Conservation (phyloP, 2,888 invertebrate genomes). For the Caenorhabditis wallacei region DNA sequence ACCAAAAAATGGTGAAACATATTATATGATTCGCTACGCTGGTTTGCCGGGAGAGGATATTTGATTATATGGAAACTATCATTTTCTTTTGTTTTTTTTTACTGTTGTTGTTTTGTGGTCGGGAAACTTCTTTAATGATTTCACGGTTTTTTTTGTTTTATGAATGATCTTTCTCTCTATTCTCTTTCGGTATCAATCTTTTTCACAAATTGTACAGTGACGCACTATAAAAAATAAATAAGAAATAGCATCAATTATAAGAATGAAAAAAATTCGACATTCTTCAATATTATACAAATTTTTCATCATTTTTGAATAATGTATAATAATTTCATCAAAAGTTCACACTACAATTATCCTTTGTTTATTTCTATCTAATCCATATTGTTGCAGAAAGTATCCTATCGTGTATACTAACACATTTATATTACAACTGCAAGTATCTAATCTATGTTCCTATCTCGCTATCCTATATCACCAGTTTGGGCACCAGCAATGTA, state of each 20-base stretch:
- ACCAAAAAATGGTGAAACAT: constrained; percentile 43
- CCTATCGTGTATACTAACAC: constrained; percentile 14
- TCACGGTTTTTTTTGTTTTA: neutral
- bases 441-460: neutral
- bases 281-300: no score
- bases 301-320: no score
- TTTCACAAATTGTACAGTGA: no score
- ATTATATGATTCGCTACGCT: constrained; percentile 58
- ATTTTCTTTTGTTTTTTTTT: neutral
- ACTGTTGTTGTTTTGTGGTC: neutral
- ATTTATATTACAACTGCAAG: constrained; percentile 13
- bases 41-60: constrained; percentile 59
- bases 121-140: neutral
- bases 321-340: no score
- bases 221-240: no score
- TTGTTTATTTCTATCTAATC: neutral
- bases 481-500: constrained; percentile 57
- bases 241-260: no score
- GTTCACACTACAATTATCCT: neutral
- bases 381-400: neutral
- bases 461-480: constrained; percentile 17
- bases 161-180: no score
- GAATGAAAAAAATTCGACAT: no score
- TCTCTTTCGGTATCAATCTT: neutral
- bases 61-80: constrained; percentile 13